Evolutionary conservation across 2,113 vertebrate genomes (phyloP), one percentile per base, ranked within the genome.

Genomic region (Gallinago undulata): DNA sequence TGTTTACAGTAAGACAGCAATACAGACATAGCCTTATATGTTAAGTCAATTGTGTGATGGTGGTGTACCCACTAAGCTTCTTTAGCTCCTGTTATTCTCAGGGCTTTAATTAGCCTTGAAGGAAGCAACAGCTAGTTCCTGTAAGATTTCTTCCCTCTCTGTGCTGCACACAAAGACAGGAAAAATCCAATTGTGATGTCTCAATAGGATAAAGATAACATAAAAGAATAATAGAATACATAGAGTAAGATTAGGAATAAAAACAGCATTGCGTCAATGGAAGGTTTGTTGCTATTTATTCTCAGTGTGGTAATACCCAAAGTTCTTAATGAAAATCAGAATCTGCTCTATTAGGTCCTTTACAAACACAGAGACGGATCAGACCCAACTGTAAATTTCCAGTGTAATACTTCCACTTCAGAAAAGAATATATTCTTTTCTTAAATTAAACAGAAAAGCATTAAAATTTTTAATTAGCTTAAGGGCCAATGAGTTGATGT

Each of bases 181-280:
- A 87, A 93, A 91, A 84, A 78, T 28, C 11, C 28, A 55, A 51
- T 47, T 2, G 19, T 4, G 22, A 7, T n/a, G n/a, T 72, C 85
- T 83, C 45, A 78, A 47, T 19, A 72, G 10, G 41, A 78, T 59
- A 60, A 7, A 81, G 45, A 69, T 43, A 86, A 45, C 56, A n/a
- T 53, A 53, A 74, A 80, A 90, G 11, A 77, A 47, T 21, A 84
- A 27, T 5, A 25, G 15, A 59, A 82, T 27, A 28, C 14, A 53
- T 2, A 21, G 11, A 87, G 16, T 60, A 87, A 82, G 56, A 75
- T 11, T 35, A 43, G 33, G 12, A 59, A 84, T 51, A 75, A 85
- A 84, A 81, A 55, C 57, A 67, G 5, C 21, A 37, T 23, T 63
- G 23, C 33, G 11, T 56, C 0, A 0, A 53, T 5, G 13, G 31